phyloP scores from a whole-genome alignment of 2,797 vertebrate species.

The Sebastes paucispinis region DNA sequence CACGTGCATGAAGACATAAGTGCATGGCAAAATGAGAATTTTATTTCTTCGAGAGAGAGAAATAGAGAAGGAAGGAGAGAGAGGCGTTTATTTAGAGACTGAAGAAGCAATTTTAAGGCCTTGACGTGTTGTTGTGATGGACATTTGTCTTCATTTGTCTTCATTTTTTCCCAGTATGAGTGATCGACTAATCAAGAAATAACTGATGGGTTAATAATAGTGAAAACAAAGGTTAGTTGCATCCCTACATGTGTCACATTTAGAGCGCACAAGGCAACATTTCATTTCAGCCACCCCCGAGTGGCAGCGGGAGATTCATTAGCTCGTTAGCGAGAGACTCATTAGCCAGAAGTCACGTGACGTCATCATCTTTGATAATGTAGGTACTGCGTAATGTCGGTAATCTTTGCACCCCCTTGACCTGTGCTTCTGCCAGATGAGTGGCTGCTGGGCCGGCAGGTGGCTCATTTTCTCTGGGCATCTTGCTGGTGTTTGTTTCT shows the following conservation, averaged over 20 bases:
- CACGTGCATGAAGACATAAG: neutral
- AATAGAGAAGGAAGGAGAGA: neutral
- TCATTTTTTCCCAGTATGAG: neutral
- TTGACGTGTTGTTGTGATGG: neutral
- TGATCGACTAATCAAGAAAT: constrained; percentile 7
- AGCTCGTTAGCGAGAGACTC: constrained; percentile 63
- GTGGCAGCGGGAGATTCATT: constrained; percentile 66
- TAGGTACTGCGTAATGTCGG: constrained; percentile 20
- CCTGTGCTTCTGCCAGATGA: constrained; percentile 6
- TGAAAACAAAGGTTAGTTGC: constrained; percentile 27
- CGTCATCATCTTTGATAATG: constrained; percentile 44
- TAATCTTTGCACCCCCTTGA: constrained; percentile 38
- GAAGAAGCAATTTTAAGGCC: neutral
- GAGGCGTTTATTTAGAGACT: neutral
- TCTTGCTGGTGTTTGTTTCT: constrained; percentile 9
- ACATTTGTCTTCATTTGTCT: constrained; percentile 19
- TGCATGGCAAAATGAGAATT: neutral
- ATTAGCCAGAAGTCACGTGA: constrained; percentile 60
- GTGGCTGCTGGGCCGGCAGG: neutral
- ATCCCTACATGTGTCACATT: constrained; percentile 28
- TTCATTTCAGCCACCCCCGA: constrained; percentile 33
- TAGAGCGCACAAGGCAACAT: constrained; percentile 18
- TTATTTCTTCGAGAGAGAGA: neutral
- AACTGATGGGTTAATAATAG: constrained; percentile 13
- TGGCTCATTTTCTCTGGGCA: neutral